phyloP scores from a whole-genome alignment of 2,113 vertebrate genomes.

The Gadus chalcogrammus region DNA sequence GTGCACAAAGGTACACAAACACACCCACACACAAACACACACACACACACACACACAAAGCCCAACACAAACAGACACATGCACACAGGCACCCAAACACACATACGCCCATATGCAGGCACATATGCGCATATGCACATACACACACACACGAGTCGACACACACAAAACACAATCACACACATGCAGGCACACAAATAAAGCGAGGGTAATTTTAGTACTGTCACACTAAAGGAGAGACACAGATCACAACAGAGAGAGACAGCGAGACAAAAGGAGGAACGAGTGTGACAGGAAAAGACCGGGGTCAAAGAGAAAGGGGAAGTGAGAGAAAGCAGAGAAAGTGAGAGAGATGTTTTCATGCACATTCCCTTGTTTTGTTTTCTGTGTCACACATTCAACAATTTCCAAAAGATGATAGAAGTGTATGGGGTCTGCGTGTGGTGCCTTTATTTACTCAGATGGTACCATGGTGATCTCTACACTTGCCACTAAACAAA shows the following conservation, averaged over 20 bases:
- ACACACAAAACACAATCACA: too few relatives aligned
- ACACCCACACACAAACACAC: not conserved
- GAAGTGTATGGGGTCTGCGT: too few relatives aligned
- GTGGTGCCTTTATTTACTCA: too few relatives aligned
- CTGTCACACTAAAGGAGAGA: too few relatives aligned
- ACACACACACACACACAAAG: constrained; percentile 4
- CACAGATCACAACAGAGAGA: not conserved
- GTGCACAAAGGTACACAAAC: not conserved
- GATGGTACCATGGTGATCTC: too few relatives aligned
- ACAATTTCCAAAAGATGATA: too few relatives aligned
- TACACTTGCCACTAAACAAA: too few relatives aligned
- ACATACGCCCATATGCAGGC: not conserved
- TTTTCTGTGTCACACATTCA: not conserved
- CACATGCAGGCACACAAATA: too few relatives aligned
- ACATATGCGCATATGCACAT: too few relatives aligned
- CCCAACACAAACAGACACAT: not conserved
- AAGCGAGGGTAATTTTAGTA: too few relatives aligned
- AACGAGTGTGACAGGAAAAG: not conserved
- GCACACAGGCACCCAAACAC: not conserved
- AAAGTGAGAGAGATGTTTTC: not conserved
- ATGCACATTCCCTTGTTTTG: not conserved
- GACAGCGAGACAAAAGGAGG: not conserved
- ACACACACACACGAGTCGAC: too few relatives aligned
- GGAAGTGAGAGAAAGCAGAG: not conserved
- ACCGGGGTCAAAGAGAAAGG: not conserved